Evolutionary conservation across 2,797 vertebrate species (phyloP).

Genomic region (Australoheros facetus): DNA sequence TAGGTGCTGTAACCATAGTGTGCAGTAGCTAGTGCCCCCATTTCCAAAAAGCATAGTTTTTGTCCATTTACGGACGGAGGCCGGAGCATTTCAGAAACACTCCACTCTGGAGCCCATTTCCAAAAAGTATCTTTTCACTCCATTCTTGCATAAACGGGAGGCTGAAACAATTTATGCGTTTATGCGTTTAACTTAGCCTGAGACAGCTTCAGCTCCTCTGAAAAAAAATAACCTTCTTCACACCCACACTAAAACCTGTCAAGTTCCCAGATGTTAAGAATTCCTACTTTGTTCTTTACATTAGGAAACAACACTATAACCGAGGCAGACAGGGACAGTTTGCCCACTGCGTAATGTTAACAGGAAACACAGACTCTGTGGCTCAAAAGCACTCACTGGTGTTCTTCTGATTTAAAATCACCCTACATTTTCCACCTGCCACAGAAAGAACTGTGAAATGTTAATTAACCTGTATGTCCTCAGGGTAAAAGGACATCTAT

Average conservation of each 20-base stretch:
- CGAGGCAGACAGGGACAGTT: not conserved
- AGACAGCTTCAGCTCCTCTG: conserved; percentile 21
- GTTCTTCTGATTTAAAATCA: not conserved
- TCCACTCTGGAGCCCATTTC: no score
- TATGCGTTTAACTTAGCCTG: not conserved
- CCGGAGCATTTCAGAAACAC: no score
- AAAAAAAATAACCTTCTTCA: conserved; percentile 15
- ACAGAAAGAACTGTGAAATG: conserved; percentile 1
- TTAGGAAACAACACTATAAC: not conserved
- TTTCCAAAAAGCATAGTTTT: no score
- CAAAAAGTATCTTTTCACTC: no score
- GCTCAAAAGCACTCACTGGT: conserved; percentile 2
- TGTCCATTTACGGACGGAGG: no score
- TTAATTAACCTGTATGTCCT: not conserved
- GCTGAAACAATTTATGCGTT: no score
- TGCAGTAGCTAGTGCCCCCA: no score
- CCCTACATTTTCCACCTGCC: conserved; percentile 10
- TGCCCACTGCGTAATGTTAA: not conserved
- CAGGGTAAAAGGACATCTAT: not conserved
- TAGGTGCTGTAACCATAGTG: no score
- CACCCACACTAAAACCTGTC: not conserved
- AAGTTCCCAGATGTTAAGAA: conserved; percentile 13
- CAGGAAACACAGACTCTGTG: not conserved
- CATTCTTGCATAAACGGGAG: no score
- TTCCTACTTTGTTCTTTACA: conserved; percentile 27